phyloP scores from a whole-genome alignment of 2,113 vertebrate genomes.

The Sinocyclocheilus rhinocerous region DNA sequence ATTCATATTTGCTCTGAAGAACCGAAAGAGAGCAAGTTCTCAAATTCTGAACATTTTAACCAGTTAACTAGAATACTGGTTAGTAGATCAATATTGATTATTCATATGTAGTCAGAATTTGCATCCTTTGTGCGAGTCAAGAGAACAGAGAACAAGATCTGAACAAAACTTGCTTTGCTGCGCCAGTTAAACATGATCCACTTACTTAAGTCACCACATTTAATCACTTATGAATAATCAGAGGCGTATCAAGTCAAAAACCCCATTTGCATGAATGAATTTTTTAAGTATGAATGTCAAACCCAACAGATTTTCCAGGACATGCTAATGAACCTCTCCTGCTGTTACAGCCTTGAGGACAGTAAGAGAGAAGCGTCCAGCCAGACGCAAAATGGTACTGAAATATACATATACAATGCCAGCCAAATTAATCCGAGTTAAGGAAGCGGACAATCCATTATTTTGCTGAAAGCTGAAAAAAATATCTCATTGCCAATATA shows the following conservation, averaged over 20 bases:
- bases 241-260: not conserved
- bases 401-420: not conserved
- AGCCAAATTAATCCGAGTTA: not conserved
- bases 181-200: not conserved
- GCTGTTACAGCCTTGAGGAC: conserved; percentile 10
- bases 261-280: not conserved
- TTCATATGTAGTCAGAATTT: not conserved
- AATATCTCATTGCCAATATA: not conserved
- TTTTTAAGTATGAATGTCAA: conserved; percentile 11
- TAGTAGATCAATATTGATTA: not conserved
- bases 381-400: not conserved
- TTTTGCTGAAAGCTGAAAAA: conserved; percentile 16
- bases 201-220: not conserved
- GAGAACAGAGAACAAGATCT: not conserved
- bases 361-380: not conserved
- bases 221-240: not conserved
- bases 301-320: conserved; percentile 19
- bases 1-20: not conserved
- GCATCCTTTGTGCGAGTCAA: not conserved
- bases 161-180: not conserved
- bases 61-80: not conserved
- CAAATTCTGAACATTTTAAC: not conserved
- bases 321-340: conserved; percentile 1
- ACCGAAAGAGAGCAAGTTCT: not conserved
- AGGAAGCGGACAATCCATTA: not conserved